These are phyloP conservation scores for Sebastes matsubarae DNA, from an alignment of 2,797 vertebrate genomes.

Conservation along the genomic window DNA sequence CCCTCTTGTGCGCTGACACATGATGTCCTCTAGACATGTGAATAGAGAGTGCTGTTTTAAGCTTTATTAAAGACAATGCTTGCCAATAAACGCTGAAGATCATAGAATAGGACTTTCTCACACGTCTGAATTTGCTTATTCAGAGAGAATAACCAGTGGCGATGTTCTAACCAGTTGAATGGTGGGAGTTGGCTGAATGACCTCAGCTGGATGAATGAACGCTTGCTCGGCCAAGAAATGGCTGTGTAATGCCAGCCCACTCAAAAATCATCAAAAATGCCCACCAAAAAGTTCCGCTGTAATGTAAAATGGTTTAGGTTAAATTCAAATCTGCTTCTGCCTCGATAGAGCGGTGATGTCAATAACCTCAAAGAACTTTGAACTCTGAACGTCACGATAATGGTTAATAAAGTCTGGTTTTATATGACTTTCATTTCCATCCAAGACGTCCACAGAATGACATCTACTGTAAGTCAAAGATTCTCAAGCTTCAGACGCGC, in stretches of 20 bases:
- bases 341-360: neutral
- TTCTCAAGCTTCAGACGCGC: conserved; percentile 11
- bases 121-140: conserved; percentile 32
- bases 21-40: conserved; percentile 14
- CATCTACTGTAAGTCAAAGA: conserved; percentile 13
- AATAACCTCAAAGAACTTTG: conserved; percentile 5
- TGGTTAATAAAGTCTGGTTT: neutral
- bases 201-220: conserved; percentile 40
- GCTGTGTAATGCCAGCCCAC: conserved; percentile 28
- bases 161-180: conserved; percentile 19
- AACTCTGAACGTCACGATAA: neutral
- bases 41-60: conserved; percentile 21
- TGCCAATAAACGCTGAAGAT: conserved; percentile 25
- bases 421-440: conserved; percentile 9
- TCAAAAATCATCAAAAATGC: conserved; percentile 6
- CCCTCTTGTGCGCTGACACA: conserved; percentile 33
- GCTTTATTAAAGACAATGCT: conserved; percentile 27
- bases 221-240: conserved; percentile 25
- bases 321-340: conserved; percentile 7
- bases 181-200: conserved; percentile 47
- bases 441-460: neutral
- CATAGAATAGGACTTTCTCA: conserved; percentile 20
- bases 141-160: conserved; percentile 37
- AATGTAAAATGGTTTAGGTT: neutral
- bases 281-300: conserved; percentile 3